A percentile compares a stretch with the other conserved stretches of the same genome.
Evolutionary conservation across 2,113 vertebrate genomes (phyloP).

Genomic region (Xiphophorus hellerii): DNA sequence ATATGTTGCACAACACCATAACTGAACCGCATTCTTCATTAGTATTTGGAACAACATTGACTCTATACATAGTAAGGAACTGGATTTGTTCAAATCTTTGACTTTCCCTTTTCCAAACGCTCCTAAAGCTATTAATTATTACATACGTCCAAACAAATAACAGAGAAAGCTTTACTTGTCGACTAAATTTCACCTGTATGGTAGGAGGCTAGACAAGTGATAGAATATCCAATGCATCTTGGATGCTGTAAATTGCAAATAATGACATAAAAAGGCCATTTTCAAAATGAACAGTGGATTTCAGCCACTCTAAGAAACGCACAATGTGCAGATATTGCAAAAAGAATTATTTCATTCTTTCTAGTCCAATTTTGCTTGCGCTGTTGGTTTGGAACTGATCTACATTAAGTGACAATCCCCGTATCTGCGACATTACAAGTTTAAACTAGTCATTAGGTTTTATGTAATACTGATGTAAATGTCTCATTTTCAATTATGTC

Average conservation of each 20-base stretch:
- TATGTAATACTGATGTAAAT: neutral
- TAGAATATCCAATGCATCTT: conserved; percentile 40
- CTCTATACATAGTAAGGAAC: conserved; percentile 21
- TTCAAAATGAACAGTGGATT: no score
- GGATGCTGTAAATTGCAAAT: conserved; percentile 31
- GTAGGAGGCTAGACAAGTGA: conserved; percentile 12
- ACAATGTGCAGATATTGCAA: neutral
- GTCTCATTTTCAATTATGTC: neutral
- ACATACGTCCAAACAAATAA: conserved; percentile 24
- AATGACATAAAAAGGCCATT: no score
- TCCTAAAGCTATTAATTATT: neutral
- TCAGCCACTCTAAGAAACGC: no score
- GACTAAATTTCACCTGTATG: conserved; percentile 39
- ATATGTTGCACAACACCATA: conserved; percentile 31
- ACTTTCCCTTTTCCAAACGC: conserved; percentile 3
- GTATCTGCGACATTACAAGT: neutral
- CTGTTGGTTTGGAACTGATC: neutral
- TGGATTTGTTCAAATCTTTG: conserved; percentile 53
- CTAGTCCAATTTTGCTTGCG: neutral
- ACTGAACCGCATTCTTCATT: conserved; percentile 40
- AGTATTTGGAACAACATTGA: conserved; percentile 37
- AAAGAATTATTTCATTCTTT: neutral
- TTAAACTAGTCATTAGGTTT: neutral
- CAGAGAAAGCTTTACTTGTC: conserved; percentile 5
- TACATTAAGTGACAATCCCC: neutral